Evolutionary conservation across 2,888 invertebrate genomes (phyloP), one percentile per base, ranked within the genome.

Genomic region (Ashinkailepas kermadecensis): DNA sequence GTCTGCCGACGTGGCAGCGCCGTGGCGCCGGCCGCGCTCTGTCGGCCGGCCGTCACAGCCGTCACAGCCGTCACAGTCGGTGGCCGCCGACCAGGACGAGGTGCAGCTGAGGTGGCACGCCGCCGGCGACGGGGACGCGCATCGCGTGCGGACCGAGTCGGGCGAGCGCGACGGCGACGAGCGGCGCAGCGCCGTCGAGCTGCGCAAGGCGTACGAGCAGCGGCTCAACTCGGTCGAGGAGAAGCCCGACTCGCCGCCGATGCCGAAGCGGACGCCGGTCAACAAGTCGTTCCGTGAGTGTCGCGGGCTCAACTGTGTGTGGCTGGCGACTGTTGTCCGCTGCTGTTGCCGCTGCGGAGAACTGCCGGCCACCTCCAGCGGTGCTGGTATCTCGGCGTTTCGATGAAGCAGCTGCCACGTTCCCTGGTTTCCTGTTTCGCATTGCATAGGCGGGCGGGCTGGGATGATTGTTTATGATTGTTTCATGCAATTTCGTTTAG

Each of bases 161-260:
- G 15, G 23, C n/a, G 65, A 65, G 65, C 39, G 59, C 15, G 70
- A 21, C 67, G 82, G 78, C 39, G 70, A 80, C 25, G 78, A 78
- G 54, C 59, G 82, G 23, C 80, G 80, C 23, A 92, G 94, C 78
- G 94, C 94, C 84, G 94, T 94, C 1, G 94, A 94, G 85, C 88
- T 92, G 64, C 90, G 94, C 0, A 91, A 92, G 83, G 90, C 93
- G 84, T 95, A 94, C 86, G 94, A 95, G 86, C 90, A 90, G 86
- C 91, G 93, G 18, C 93, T 94, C 0, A 90, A 92, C 59, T 93
- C 94, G 83, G 89, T 90, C 65, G 89, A 90, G 84, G 91, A 91
- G 82, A 83, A 83, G 74, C 83, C 81, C 23, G 80, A 58, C 23
- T 83, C 83, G 59, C 83, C 83, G 10, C 81, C 82, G 25, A 70